Conservation (phyloP, 2,797 vertebrate genomes). For the Poecilia picta region DNA sequence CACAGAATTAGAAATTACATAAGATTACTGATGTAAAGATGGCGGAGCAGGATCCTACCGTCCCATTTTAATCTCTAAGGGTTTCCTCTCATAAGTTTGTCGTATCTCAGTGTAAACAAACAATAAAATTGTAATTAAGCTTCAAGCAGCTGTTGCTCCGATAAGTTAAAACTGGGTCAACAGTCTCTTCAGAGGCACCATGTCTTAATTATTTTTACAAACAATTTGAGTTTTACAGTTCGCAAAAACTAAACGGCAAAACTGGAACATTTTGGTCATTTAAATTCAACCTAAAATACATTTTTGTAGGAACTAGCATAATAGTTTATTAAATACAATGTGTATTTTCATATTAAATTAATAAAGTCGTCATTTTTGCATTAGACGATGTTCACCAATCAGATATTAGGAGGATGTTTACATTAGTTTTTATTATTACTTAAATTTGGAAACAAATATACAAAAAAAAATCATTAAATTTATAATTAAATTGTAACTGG, state of each 20-base stretch:
- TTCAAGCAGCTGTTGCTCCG: constrained; percentile 29
- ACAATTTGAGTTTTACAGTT: neutral
- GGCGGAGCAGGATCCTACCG: too few relatives aligned
- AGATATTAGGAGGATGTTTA: neutral
- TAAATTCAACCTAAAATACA: neutral
- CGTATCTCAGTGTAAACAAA: neutral
- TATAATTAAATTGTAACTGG: rapidly evolving
- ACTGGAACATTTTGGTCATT: neutral
- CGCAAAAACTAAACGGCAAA: constrained; percentile 9
- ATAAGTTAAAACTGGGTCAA: neutral
- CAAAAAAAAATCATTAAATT: neutral
- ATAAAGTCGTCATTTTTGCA: neutral
- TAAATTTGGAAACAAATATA: neutral
- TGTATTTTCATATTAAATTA: neutral
- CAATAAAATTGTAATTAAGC: neutral
- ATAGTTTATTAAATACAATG: neutral
- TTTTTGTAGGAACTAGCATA: neutral
- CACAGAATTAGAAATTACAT: too few relatives aligned
- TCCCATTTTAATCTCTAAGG: neutral
- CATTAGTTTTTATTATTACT: neutral
- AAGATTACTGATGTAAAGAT: too few relatives aligned
- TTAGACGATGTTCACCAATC: neutral
- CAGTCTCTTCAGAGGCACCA: neutral
- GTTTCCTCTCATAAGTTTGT: constrained; percentile 2
- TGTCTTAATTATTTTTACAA: neutral